phyloP scores from a whole-genome alignment of 1,140 invertebrate species.

The Bombus picipes region DNA sequence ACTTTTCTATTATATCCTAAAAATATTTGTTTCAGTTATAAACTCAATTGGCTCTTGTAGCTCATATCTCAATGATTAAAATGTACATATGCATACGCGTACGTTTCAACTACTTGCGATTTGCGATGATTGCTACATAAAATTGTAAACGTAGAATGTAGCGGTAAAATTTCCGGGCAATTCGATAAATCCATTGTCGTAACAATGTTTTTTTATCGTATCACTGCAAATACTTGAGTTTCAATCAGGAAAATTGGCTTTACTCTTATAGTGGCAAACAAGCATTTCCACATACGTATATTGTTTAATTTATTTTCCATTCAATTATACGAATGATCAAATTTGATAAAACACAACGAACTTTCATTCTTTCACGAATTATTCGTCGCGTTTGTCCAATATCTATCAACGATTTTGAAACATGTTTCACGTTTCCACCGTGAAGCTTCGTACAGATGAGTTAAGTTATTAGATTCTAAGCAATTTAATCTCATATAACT shows the following conservation, averaged over 20 bases:
- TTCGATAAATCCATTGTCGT: neutral
- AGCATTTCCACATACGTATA: neutral
- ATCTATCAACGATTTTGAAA: neutral
- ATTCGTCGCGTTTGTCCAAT: no score
- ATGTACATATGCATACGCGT: no score
- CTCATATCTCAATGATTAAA: no score
- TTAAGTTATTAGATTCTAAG: no score
- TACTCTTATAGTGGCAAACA: neutral
- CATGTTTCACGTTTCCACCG: neutral
- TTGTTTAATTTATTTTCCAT: conserved; percentile 2
- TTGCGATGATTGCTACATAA: neutral
- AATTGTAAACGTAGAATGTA: neutral
- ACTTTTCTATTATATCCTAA: no score
- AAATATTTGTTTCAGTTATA: no score
- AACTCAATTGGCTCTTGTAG: no score
- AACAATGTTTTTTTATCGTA: neutral
- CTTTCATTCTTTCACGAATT: no score
- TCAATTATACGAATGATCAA: neutral
- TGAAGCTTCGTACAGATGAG: no score
- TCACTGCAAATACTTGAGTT: neutral
- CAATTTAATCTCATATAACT: no score
- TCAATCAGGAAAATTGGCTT: neutral
- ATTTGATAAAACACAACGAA: neutral
- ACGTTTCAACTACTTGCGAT: no score
- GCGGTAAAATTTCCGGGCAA: neutral